Evolutionary conservation across 1,140 invertebrate species (phyloP), one percentile per base, ranked within the genome.

Genomic region (Hyposmocoma kahamanoa): DNA sequence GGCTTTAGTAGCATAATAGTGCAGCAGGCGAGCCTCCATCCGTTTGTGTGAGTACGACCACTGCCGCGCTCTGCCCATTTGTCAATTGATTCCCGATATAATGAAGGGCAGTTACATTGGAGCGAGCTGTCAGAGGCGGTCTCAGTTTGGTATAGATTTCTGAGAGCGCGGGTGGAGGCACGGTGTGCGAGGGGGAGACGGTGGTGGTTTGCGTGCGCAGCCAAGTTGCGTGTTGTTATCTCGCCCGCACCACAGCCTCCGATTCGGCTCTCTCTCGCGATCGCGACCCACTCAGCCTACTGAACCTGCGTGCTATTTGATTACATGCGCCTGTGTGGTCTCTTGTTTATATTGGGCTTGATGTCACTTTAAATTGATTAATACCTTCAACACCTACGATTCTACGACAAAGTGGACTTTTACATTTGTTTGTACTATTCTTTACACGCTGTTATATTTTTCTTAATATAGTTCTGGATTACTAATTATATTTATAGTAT

Each of bases 81-180:
- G 75, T 67, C 80, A 78, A 84, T 82, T 82, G 80, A 84, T 79
- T 79, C 73, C 71, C 73, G 71, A 79, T 84, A 83, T 80, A 83
- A 83, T 81, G 76, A 81, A 80, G 72, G 71, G 73, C 81, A 82
- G 76, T 76, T 76, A 84, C 74, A 76, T 62, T 56, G 65, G 62
- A 67, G 66, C 65, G 62, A 64, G 69, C 63, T 76, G 66, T 75
- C 71, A 73, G 70, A 77, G 69, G 74, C 62, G 79, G 69, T 72
- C 67, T 65, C 60, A 58, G 50, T 57, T 59, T 52, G 60, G 62
- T 69, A 75, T 75, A 69, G 73, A 73, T 69, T 68, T 67, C 58
- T 45, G 47, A n/a, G 18, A 42, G 54, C 24, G 32, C n/a, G 10
- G 3, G n/a, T n/a, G n/a, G 2, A 1, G 32, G 2, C n/a, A 17